Conservation (phyloP, 2,113 vertebrate genomes). For the Ceyx margarethae region DNA sequence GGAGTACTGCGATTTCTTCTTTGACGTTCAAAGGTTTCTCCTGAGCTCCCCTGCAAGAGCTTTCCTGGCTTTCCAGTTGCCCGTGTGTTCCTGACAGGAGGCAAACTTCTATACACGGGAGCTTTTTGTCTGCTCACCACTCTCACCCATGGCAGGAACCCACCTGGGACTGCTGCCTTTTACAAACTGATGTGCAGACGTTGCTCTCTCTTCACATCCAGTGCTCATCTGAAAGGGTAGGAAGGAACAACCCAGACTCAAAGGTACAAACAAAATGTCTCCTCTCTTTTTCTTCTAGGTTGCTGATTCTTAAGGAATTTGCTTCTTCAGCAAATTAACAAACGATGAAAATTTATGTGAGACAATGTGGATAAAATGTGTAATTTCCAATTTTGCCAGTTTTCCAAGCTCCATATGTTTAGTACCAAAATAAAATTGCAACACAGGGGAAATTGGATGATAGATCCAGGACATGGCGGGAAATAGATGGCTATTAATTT, state of each 20-base stretch:
- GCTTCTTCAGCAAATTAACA: background rate
- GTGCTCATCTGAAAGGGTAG: background rate
- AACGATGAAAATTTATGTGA: background rate
- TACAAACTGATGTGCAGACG: background rate
- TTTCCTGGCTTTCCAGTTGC: background rate
- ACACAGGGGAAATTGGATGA: conserved; percentile 12
- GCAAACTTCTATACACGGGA: background rate
- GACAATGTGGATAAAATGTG: background rate
- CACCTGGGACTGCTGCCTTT: background rate
- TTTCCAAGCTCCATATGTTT: conserved; percentile 33
- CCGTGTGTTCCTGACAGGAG: background rate
- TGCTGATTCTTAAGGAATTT: background rate
- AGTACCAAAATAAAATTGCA: conserved; percentile 63
- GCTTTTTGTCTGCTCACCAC: background rate
- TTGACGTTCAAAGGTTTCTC: background rate
- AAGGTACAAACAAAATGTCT: background rate
- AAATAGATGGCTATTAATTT: conserved; percentile 62
- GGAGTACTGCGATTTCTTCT: background rate
- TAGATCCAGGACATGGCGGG: conserved; percentile 30
- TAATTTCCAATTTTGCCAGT: conserved; percentile 17
- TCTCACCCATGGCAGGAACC: background rate
- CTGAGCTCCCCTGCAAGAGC: background rate
- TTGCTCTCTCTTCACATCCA: background rate
- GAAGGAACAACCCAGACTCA: background rate
- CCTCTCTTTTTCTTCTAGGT: background rate